These are phyloP conservation scores for Chaetodon trifasciatus DNA, from an alignment of 2,797 vertebrate species.

Conservation along the genomic window DNA sequence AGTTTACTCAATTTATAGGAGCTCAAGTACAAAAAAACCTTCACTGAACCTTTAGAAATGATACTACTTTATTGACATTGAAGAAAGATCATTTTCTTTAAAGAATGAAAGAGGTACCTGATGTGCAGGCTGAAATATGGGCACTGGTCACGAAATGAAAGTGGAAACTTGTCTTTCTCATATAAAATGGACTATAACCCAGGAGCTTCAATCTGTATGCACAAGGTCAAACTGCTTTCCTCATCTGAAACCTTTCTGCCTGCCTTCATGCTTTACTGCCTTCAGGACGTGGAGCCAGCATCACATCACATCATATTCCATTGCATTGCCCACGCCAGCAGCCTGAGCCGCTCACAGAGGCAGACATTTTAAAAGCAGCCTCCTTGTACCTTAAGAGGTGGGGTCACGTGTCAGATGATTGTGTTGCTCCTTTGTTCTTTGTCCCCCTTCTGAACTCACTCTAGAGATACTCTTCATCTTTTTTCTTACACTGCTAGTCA, in stretches of 20 bases:
- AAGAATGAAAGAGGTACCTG: neutral
- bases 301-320: constrained; percentile 71
- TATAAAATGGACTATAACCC: constrained; percentile 11
- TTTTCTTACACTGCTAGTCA: neutral
- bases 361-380: constrained; percentile 27
- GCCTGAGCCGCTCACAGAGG: constrained; percentile 36
- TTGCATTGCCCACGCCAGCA: constrained; percentile 31
- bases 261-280: constrained; percentile 63
- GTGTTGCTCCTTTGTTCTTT: constrained; percentile 30
- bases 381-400: constrained; percentile 22
- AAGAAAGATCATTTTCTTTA: constrained; percentile 16
- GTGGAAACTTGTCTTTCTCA: constrained; percentile 2
- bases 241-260: constrained; percentile 59
- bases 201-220: neutral
- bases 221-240: constrained; percentile 64
- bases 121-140: constrained; percentile 2
- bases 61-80: constrained; percentile 15
- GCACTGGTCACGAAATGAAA: constrained; percentile 13
- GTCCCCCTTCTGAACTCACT: constrained; percentile 38
- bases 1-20: constrained; percentile 45
- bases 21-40: constrained; percentile 22
- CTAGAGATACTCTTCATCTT: constrained; percentile 4
- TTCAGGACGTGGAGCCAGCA: constrained; percentile 52
- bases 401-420: constrained; percentile 31
- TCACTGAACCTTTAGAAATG: constrained; percentile 33